Evolutionary conservation across 2,888 invertebrate genomes (phyloP), one percentile per base, ranked within the genome.

Genomic region (Tortricodes alternella): DNA sequence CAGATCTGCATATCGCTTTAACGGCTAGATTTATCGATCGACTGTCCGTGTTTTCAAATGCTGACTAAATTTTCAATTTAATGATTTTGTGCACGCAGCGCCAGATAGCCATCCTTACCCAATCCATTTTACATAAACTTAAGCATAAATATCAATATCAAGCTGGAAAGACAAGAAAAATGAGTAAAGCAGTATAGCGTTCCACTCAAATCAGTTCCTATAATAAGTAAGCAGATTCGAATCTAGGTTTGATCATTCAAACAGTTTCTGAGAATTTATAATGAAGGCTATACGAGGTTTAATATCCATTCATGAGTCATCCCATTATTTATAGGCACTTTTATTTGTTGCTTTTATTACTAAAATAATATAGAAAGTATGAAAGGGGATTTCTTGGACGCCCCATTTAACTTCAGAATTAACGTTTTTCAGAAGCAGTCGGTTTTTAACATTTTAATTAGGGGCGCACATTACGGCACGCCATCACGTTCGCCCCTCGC

Each of bases 391-490:
- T 77, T 76, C 77, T 78, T 80, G 83, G 82, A 85, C 84, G 89
- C 85, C 83, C 88, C 88, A 89, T 90, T 87, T 89, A 87, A 89
- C 88, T 89, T 89, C 84, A 80, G 80, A 90, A 89, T 87, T 89
- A 89, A 87, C 89, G 84, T 88, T 88, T 89, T 90, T 88, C 86
- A 83, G 85, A 83, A 89, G 78, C 86, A 80, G 88, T 84, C 76
- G 87, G 87, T 90, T 90, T 89, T 90, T 89, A 90, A 89, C 89
- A 85, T 89, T 89, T 90, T 89, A 89, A 90, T 90, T 89, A 90
- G 90, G 89, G 89, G 89, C 89, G 88, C 88, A 81, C 89, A 90
- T 90, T 90, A 90, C 88, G 85, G 84, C 84, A 79, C 85, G 88
- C 86, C 85, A 80, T 81, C 87, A 82, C 87, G 85, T 79, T 85